Evolutionary conservation across 92 coral and sea anemone species (phyloP).

Genomic region (Paramuricea clavata): DNA sequence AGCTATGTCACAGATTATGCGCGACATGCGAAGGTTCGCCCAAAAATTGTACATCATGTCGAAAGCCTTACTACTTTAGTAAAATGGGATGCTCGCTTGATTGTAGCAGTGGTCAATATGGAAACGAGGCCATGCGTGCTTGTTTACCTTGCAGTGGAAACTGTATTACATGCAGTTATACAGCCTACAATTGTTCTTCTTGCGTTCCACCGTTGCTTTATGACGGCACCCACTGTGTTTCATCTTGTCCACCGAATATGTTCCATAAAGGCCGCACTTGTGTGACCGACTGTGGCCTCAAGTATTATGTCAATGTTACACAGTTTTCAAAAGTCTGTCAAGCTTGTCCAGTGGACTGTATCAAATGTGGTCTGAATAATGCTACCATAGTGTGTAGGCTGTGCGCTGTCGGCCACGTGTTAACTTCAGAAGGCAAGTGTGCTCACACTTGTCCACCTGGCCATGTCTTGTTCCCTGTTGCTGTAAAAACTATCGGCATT

Average conservation of each 20-base stretch:
- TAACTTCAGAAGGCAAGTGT: not conserved
- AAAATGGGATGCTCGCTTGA: not conserved
- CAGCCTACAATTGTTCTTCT: conserved; percentile 6
- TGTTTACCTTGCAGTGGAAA: conserved; percentile 17
- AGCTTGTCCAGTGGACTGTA: not conserved
- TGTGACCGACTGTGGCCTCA: not conserved
- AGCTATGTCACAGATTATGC: conserved; percentile 1
- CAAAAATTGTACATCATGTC: not conserved
- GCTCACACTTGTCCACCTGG: not conserved
- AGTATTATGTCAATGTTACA: not conserved
- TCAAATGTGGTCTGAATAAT: not conserved
- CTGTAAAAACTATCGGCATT: not conserved
- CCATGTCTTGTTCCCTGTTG: not conserved
- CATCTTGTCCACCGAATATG: not conserved
- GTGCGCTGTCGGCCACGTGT: conserved; percentile 1
- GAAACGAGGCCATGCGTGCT: not conserved
- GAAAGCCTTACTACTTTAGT: not conserved
- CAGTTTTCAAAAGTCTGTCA: not conserved
- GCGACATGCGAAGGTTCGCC: not conserved
- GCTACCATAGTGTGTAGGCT: not conserved
- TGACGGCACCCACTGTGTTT: conserved; percentile 4
- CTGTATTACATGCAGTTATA: not conserved
- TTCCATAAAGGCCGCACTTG: not conserved
- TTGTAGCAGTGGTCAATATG: conserved; percentile 20
- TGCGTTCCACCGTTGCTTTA: not conserved